Base-by-base conservation (phyloP, 2,797 vertebrate species). In the Acanthornis magna region DNA sequence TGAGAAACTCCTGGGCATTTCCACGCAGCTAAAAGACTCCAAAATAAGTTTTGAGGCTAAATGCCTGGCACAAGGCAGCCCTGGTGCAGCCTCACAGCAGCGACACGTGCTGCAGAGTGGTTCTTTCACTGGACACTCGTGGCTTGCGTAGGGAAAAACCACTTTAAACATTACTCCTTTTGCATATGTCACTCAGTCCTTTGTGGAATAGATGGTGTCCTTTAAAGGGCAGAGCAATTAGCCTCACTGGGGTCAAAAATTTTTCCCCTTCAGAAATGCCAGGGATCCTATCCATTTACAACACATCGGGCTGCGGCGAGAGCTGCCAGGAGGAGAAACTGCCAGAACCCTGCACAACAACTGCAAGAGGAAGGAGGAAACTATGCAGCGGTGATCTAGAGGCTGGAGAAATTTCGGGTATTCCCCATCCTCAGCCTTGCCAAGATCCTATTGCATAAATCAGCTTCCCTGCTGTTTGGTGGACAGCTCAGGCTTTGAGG, bases 181-280 rank as follows among this genome's bases (percentile, higher is more conserved):
- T 29, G 42, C 67, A 62, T 47, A 53, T 60, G 85, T 93, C 88
- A 92, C 92, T 91, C 60, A 88, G 82, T 73, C 58, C 58, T 88
- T 73, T 73, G 40, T 2, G 7, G 67, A 88, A 84, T 60, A 93
- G 83, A 74, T 4, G 51, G 86, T 83, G 83, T 85, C 86, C 89
- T 91, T 97, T 95, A 95, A 94, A 96, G 88, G 87, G 88, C 81
- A 95, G 34, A 79, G 85, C 29, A 93, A 70, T 68, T 34, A 85
- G 32, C 38, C 22, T 95, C 10, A 2, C 66, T 54, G 66, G 40
- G 76, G 82, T 84, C 83, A 88, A 85, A 73, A 57, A 29, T 4
- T 25, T 65, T 55, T 71, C 53, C 77, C 68, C 77, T 75, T 86
- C 67, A 47, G 60, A 88, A 96, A 94, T 91, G 94, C 76, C 90